phyloP scores from a whole-genome alignment of 2,888 invertebrate genomes.

The Amorpha juglandis region DNA sequence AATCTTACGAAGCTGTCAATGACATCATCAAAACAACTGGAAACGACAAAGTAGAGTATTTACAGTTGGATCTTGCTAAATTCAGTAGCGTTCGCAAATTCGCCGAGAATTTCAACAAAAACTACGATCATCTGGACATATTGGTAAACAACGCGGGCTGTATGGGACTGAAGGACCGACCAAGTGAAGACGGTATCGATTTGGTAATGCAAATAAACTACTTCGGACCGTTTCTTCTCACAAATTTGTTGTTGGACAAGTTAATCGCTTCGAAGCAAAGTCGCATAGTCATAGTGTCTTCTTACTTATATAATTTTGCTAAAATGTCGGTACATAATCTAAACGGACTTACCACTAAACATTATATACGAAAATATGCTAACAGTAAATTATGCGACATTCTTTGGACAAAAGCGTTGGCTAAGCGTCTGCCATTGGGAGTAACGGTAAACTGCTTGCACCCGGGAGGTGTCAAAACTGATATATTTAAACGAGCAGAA shows the following conservation, averaged over 20 bases:
- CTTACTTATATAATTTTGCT: slow-evolving; percentile 56
- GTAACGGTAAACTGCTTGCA: slow-evolving; percentile 92
- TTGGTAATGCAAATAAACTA: slow-evolving; percentile 87
- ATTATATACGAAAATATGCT: slow-evolving; percentile 70
- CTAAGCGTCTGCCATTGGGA: slow-evolving; percentile 68
- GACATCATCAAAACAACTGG: slow-evolving; percentile 88
- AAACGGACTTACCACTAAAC: slow-evolving; percentile 40
- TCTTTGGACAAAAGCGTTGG: slow-evolving; percentile 71
- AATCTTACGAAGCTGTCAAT: slow-evolving; percentile 87
- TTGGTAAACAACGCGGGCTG: slow-evolving; percentile 87
- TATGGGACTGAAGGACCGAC: slow-evolving; percentile 55
- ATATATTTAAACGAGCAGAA: slow-evolving; percentile 88
- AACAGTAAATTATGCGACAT: slow-evolving; percentile 73
- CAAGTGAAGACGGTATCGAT: slow-evolving; percentile 86
- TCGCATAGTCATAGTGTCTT: slow-evolving; percentile 74
- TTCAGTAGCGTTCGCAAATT: slow-evolving; percentile 84
- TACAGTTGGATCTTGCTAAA: slow-evolving; percentile 77
- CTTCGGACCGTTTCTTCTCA: slow-evolving; percentile 88
- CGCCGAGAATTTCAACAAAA: slow-evolving; percentile 82
- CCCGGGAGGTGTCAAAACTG: slow-evolving; percentile 92
- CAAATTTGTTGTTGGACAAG: slow-evolving; percentile 85
- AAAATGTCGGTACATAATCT: slow-evolving; percentile 77
- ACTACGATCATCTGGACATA: slow-evolving; percentile 81
- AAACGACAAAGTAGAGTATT: slow-evolving; percentile 88
- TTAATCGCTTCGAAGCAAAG: slow-evolving; percentile 67